Percentiles rank a stretch among this genome's conserved stretches.
phyloP scores from a whole-genome alignment of 2,888 invertebrate species.

The Andrena hattorfiana region DNA sequence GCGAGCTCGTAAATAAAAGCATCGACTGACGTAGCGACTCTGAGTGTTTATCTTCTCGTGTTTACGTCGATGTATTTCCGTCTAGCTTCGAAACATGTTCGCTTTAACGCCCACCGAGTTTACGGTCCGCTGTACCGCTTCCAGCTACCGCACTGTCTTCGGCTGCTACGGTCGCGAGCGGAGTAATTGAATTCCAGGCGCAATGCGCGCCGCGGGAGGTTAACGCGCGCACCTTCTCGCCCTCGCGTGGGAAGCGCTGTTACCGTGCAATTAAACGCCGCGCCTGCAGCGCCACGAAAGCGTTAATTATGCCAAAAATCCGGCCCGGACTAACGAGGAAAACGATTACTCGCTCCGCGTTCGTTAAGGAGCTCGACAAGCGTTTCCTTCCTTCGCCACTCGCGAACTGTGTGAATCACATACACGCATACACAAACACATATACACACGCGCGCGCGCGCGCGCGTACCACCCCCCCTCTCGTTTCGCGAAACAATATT shows the following conservation, averaged over 20 bases:
- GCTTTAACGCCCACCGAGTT: too few species aligned
- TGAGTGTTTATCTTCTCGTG: too few species aligned
- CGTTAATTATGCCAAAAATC: conserved; percentile 41
- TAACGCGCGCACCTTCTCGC: conserved; percentile 43
- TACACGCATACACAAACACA: too few species aligned
- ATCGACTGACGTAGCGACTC: too few species aligned
- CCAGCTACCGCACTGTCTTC: too few species aligned
- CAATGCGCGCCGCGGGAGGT: conserved; percentile 23
- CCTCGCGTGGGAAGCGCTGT: conserved; percentile 41
- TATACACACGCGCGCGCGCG: background rate
- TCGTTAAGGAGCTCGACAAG: background rate
- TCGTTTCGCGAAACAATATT: conserved; percentile 56
- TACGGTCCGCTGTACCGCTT: too few species aligned
- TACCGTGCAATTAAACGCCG: conserved; percentile 49
- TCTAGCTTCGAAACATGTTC: too few species aligned
- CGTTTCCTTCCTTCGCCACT: background rate
- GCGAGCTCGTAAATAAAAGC: too few species aligned
- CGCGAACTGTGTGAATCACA: too few species aligned
- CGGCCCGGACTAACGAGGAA: conserved; percentile 25
- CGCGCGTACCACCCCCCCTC: background rate
- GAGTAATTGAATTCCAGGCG: background rate
- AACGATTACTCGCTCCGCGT: conserved; percentile 19
- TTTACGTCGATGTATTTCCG: too few species aligned
- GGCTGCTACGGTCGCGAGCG: conserved; percentile 2
- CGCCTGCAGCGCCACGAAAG: conserved; percentile 16